A percentile compares a stretch with the other conserved stretches of the same genome.
Evolutionary conservation across 37 sponge, comb jelly and placozoan species (phyloP).

Genomic region (Chondrilla cf. caribensis): DNA sequence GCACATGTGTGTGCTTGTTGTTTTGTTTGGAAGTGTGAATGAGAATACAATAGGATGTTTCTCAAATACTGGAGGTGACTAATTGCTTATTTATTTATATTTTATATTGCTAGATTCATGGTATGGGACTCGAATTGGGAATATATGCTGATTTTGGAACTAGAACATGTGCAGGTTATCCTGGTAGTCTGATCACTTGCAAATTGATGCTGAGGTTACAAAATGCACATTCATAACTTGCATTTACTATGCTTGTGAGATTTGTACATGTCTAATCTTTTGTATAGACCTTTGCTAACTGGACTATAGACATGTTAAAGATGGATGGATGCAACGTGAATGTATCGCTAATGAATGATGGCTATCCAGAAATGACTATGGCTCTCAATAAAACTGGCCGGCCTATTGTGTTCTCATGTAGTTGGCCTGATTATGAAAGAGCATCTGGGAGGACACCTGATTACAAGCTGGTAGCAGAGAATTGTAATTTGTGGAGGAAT

Average conservation of each 20-base stretch:
- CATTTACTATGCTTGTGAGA: background rate
- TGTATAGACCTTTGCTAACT: slow-evolving; percentile 86
- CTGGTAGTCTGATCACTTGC: slow-evolving; percentile 63
- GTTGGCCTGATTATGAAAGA: slow-evolving; percentile 90
- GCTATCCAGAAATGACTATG: slow-evolving; percentile 73
- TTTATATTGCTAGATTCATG: slow-evolving; percentile 53
- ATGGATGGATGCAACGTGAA: slow-evolving; percentile 82
- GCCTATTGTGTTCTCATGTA: slow-evolving; percentile 93
- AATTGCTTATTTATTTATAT: no score
- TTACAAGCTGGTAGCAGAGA: slow-evolving; percentile 57
- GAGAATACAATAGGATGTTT: no score
- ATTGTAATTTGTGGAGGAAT: slow-evolving; percentile 97
- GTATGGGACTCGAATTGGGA: slow-evolving; percentile 83
- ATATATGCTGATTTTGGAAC: slow-evolving; percentile 91
- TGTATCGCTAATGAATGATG: slow-evolving; percentile 44
- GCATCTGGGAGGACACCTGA: slow-evolving; percentile 37
- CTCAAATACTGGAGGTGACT: background rate
- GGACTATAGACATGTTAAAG: slow-evolving; percentile 96
- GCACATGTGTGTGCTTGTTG: no score
- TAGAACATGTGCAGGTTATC: slow-evolving; percentile 92
- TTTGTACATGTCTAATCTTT: background rate
- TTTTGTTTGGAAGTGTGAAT: no score
- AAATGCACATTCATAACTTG: background rate
- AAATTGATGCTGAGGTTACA: slow-evolving; percentile 68
- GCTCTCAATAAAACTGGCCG: slow-evolving; percentile 85